Base-by-base conservation (phyloP, 2,888 invertebrate genomes). In the Sinelater perroti region DNA sequence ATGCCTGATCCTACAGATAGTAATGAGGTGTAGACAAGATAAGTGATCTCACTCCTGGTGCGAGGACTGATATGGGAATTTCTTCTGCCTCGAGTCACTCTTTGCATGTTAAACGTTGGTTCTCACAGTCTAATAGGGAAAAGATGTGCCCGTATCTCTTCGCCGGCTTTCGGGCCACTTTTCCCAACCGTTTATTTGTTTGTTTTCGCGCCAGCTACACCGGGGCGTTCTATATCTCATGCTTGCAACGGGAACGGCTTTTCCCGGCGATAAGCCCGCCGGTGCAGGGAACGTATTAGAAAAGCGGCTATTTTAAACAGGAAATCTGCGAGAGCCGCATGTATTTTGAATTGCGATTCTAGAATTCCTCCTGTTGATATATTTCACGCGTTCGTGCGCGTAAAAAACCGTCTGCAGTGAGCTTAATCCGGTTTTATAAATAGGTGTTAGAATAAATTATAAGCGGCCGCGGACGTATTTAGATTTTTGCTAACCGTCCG, bases 371-470 rank as follows among this genome's bases (percentile, higher is more conserved):
- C 14, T 17, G 47, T 38, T 53, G 45, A 56, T 46, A 56, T 51
- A 56, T 45, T 51, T 56, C 50, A 45, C 56, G 31, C 51, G 45
- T 26, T 51, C 31, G 31, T 28, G 33, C 31, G 26, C 24, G 26
- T 8, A 28, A 56, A 51, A 51, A 51, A 56, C 20, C 49, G 50
- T 51, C 50, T 50, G 45, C 36, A 26, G 40, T 44, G 31, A 42
- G 56, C 44, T 56, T 56, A 56, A 56, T 44, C 56, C 56, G 56
- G 56, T 56, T 56, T 45, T 56, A 56, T 51, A 56, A 56, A 56
- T 56, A 56, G 38, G 51, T 11, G 46, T 51, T 56, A 51, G 36
- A 56, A 53, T 53, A 53, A 53, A 53, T 53, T 53, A 24, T 35
- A 45, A 26, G 24, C 33, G 42, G 52, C 44, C 52, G 36, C 30